Evolutionary conservation across 2,888 invertebrate species (phyloP).

Genomic region (Agrochola litura): DNA sequence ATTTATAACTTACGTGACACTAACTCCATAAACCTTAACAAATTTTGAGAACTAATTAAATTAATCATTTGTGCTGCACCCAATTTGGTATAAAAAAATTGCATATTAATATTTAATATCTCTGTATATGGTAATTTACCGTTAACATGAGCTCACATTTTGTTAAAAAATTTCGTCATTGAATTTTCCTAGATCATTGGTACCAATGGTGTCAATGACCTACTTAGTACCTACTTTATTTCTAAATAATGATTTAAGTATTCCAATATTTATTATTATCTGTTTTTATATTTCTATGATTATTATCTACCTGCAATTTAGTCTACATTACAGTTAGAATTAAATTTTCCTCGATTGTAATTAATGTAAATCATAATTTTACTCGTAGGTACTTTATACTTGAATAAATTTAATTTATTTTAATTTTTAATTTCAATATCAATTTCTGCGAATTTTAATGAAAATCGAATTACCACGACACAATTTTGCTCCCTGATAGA

Average conservation of each 20-base stretch:
- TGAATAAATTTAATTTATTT: too few species aligned
- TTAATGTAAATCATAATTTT: too few species aligned
- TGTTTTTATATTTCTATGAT: too few species aligned
- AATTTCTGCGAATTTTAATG: too few species aligned
- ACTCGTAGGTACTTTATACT: too few species aligned
- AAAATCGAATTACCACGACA: too few species aligned
- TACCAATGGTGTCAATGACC: background rate
- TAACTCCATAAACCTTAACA: background rate
- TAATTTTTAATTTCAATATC: too few species aligned
- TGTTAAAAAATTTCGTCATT: background rate
- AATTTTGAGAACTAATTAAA: background rate
- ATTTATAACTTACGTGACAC: background rate
- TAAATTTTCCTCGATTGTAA: too few species aligned
- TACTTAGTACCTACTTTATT: background rate
- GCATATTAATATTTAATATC: background rate
- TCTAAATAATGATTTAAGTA: background rate
- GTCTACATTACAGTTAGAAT: too few species aligned
- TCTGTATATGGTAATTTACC: background rate
- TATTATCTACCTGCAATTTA: background rate
- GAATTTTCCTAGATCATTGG: background rate
- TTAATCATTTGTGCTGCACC: slow-evolving; percentile 1
- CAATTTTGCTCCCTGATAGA: too few species aligned
- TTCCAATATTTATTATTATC: background rate
- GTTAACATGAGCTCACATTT: background rate
- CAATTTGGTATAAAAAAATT: background rate